Conservation (phyloP, 2,888 invertebrate species). For the Criorhina ranunculi region DNA sequence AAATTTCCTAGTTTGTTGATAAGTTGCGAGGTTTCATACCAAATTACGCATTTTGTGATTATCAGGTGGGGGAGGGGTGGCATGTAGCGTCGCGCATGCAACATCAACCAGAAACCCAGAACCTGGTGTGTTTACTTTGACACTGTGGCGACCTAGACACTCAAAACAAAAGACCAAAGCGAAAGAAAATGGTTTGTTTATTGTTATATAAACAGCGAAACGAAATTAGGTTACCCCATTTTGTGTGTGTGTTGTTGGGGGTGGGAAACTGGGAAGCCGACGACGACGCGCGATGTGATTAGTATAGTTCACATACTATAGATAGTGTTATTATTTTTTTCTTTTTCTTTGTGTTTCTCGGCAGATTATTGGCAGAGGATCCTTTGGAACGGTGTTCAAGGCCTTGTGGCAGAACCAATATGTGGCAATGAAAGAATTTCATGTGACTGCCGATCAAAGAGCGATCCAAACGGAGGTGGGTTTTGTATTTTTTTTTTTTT, state of each 20-base stretch:
- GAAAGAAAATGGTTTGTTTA: constrained; percentile 65
- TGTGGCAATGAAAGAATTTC: constrained; percentile 97
- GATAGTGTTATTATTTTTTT: neutral
- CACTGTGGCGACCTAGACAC: constrained; percentile 46
- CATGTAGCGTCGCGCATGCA: constrained; percentile 6
- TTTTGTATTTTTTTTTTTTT: neutral
- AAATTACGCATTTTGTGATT: constrained; percentile 28
- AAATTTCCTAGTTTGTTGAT: constrained; percentile 11
- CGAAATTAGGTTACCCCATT: constrained; percentile 74
- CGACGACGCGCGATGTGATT: constrained; percentile 12
- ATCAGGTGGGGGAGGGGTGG: neutral
- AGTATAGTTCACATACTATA: neutral
- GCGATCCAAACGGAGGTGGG: constrained; percentile 93
- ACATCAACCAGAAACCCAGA: neutral
- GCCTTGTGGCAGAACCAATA: constrained; percentile 93
- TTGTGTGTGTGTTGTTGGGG: constrained; percentile 47
- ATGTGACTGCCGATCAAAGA: constrained; percentile 94
- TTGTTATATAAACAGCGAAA: constrained; percentile 73
- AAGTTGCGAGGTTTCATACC: neutral
- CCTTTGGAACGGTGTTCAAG: constrained; percentile 97
- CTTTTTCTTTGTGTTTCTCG: constrained; percentile 75
- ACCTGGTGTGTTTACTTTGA: constrained; percentile 58
- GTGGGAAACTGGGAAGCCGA: constrained; percentile 31
- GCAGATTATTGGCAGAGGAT: constrained; percentile 96
- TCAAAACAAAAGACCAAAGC: constrained; percentile 66